Base-by-base conservation (phyloP, 2,113 vertebrate genomes). In the Misgurnus mizolepis region DNA sequence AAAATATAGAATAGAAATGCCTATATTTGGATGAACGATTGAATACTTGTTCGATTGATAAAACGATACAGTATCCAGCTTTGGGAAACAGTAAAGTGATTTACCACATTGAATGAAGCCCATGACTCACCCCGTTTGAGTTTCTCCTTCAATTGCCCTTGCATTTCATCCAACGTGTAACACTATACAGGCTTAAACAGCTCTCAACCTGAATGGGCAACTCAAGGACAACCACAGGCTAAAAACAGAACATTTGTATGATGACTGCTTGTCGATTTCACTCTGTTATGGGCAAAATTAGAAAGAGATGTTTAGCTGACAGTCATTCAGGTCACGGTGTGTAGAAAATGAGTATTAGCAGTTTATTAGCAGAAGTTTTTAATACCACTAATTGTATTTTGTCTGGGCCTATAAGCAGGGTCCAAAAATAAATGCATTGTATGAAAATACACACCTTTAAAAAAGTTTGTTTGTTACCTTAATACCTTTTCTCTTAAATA, bases 141-240 rank as follows among this genome's bases (percentile, higher is more conserved):
- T 76, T 76, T 85, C 79, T 78, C 85, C 89, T 92, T 90, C 83
- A 90, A 84, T 88, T 49, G 86, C 86, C 90, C 91, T 94, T 91
- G 90, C 56, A 84, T 83, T 85, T 86, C 85, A 89, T 90, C 83
- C 88, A 84, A 84, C 75, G 87, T 91, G 92, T 93, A 93, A 93
- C 88, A 82, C 87, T 90, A 92, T 89, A 91, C 87, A 86, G 82
- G 89, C 88, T 90, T 90, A 90, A 88, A 87, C 89, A 86, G 82
- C 88, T 88, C 89, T 88, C 88, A 85, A 76, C 85, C 87, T 88
- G 87, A 86, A 83, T 66, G 50, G 82, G 85, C 83, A 79, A 87
- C 90, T 88, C 87, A 89, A 90, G 89, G 90, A 88, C 89, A 81
- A 73, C 77, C 82, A 10, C 89, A 87, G 83, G 88, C 87, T 40